These are phyloP conservation scores for Deilephila elpenor DNA, from an alignment of 2,888 invertebrate genomes.

Conservation along the genomic window DNA sequence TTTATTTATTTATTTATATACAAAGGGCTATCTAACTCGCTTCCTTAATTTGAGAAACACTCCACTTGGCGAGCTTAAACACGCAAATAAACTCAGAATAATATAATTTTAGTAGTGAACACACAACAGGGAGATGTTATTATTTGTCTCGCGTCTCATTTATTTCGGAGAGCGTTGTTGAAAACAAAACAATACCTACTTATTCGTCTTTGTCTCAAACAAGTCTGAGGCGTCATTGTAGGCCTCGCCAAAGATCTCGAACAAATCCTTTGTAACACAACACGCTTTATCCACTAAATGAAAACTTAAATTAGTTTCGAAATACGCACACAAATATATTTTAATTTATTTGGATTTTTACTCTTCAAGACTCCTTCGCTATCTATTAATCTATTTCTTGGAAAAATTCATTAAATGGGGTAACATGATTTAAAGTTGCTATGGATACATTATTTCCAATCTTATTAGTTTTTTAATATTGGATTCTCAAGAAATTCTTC, in stretches of 20 bases:
- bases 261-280: constrained; percentile 70
- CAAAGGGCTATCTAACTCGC: background rate
- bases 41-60: background rate
- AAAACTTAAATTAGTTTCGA: constrained; percentile 71
- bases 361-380: background rate
- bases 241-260: constrained; percentile 56
- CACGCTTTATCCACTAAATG: constrained; percentile 59
- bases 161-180: constrained; percentile 52
- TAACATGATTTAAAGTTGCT: background rate
- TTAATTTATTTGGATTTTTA: constrained; percentile 38
- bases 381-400: background rate
- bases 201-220: constrained; percentile 56
- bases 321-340: constrained; percentile 44
- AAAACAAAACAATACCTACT: constrained; percentile 63
- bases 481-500: background rate
- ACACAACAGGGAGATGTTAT: constrained; percentile 40
- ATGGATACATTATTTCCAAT: background rate
- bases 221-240: constrained; percentile 56
- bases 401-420: constrained; percentile 1
- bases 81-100: constrained; percentile 2
- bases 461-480: constrained; percentile 6
- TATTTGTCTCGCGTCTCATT: constrained; percentile 52
- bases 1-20: too few species aligned
- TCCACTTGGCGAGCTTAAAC: constrained; percentile 27
- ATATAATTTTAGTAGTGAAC: constrained; percentile 28